These are phyloP conservation scores for Poecile montanus DNA, from an alignment of 2,797 vertebrate genomes.

Conservation along the genomic window DNA sequence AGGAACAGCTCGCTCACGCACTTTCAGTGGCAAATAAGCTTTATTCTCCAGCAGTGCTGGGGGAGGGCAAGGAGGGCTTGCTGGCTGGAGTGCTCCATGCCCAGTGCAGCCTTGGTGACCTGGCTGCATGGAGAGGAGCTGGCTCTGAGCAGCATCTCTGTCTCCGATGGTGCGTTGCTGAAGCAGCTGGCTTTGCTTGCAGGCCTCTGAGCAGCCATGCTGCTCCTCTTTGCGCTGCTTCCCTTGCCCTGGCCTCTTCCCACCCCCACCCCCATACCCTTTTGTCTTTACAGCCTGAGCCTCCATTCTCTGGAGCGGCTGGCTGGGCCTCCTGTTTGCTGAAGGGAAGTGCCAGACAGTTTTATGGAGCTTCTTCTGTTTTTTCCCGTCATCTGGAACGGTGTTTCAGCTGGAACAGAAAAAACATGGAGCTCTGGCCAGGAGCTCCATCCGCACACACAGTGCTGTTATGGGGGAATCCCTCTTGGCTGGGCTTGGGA, in stretches of 20 bases:
- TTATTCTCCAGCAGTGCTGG: accelerated
- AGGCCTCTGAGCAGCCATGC: not conserved
- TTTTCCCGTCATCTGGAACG: not conserved
- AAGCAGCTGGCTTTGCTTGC: not conserved
- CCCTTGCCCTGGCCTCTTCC: conserved; percentile 52
- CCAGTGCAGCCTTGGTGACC: not conserved
- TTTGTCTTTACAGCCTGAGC: conserved; percentile 31
- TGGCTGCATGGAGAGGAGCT: accelerated
- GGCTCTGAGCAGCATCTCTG: not conserved
- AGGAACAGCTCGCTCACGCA: not conserved
- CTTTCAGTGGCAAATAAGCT: not conserved
- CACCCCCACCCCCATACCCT: not conserved
- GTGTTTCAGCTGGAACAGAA: not conserved
- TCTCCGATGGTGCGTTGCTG: accelerated
- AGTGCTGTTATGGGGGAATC: not conserved
- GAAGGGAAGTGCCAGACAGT: conserved; percentile 17
- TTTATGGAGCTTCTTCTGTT: conserved; percentile 24
- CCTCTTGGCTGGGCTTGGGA: not conserved
- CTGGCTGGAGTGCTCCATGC: accelerated
- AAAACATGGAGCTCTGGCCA: not conserved
- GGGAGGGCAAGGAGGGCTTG: not conserved
- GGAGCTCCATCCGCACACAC: not conserved
- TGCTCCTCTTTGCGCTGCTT: not conserved
- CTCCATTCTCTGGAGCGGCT: not conserved
- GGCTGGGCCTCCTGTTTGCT: conserved; percentile 32